Evolutionary conservation across 37 sponge, comb jelly and placozoan species (phyloP).

Genomic region (Cliona cf. orientalis): DNA sequence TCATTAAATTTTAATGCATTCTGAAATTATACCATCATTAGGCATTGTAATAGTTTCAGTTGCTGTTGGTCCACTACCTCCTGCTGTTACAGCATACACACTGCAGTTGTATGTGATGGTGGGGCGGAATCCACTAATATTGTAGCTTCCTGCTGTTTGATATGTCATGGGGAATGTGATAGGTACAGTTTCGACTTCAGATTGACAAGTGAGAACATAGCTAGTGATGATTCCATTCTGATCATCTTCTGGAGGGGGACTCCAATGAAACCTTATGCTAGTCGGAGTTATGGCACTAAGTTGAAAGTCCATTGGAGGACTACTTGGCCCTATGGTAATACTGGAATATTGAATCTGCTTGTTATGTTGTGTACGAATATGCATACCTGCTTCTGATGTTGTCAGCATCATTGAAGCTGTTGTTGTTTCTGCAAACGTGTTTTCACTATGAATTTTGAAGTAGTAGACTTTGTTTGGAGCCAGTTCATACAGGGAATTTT

Average conservation of each 20-base stretch:
- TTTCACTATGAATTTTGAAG: constrained; percentile 5
- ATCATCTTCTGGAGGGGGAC: background rate
- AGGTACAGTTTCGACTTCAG: background rate
- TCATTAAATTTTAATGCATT: background rate
- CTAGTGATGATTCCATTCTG: constrained; percentile 20
- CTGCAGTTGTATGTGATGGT: constrained; percentile 23
- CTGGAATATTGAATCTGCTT: no score
- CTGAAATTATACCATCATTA: constrained; percentile 20
- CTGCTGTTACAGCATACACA: constrained; percentile 2
- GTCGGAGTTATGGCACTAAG: background rate
- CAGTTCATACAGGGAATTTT: constrained; percentile 1
- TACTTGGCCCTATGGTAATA: constrained; percentile 22
- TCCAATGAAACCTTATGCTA: constrained; percentile 5
- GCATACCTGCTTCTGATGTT: constrained; percentile 19
- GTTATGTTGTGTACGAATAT: no score
- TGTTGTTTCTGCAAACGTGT: background rate
- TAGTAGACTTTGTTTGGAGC: constrained; percentile 16
- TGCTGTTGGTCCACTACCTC: constrained; percentile 30
- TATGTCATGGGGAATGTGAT: constrained; percentile 2
- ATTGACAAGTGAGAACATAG: constrained; percentile 16
- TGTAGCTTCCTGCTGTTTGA: constrained; percentile 10
- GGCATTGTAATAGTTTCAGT: background rate
- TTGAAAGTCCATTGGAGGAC: constrained; percentile 25
- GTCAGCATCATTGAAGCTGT: background rate
- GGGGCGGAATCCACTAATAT: constrained; percentile 10